phyloP scores from a whole-genome alignment of 2,797 vertebrate species.

The Galagoides demidoff region DNA sequence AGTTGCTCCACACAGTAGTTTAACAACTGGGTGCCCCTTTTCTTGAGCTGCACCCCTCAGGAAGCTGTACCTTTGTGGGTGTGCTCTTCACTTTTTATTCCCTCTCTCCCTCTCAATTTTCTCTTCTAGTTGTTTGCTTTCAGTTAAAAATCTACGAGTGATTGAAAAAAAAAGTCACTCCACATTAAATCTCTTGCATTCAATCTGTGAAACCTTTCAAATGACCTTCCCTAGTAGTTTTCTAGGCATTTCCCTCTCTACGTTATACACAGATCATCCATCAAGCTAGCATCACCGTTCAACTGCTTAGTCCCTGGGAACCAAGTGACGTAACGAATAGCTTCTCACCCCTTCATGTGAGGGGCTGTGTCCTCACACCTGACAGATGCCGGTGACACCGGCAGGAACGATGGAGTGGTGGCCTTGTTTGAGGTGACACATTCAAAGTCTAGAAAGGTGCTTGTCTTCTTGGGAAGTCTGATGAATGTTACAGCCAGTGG shows the following conservation, averaged over 20 bases:
- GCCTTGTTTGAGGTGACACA: background rate
- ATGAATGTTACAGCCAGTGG: background rate
- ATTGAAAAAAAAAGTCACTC: constrained; percentile 80
- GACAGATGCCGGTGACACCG: background rate
- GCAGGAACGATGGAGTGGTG: too few relatives aligned
- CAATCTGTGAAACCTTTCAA: constrained; percentile 74
- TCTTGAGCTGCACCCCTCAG: background rate
- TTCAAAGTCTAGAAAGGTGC: background rate
- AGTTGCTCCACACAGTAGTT: background rate
- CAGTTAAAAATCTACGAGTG: constrained; percentile 74
- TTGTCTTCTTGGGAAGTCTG: background rate
- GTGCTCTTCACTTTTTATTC: background rate
- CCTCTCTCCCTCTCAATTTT: background rate
- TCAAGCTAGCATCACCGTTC: constrained; percentile 58
- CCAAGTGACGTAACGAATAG: background rate
- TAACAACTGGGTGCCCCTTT: background rate
- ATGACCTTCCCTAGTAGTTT: constrained; percentile 72
- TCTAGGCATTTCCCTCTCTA: constrained; percentile 70
- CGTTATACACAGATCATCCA: background rate
- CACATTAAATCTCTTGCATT: constrained; percentile 77
- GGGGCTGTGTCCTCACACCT: background rate
- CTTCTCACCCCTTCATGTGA: background rate
- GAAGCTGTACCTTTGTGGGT: background rate
- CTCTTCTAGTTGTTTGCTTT: background rate
- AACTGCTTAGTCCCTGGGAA: constrained; percentile 61